phyloP scores from a whole-genome alignment of 2,113 vertebrate species.

The Rhinolophus sinicus region DNA sequence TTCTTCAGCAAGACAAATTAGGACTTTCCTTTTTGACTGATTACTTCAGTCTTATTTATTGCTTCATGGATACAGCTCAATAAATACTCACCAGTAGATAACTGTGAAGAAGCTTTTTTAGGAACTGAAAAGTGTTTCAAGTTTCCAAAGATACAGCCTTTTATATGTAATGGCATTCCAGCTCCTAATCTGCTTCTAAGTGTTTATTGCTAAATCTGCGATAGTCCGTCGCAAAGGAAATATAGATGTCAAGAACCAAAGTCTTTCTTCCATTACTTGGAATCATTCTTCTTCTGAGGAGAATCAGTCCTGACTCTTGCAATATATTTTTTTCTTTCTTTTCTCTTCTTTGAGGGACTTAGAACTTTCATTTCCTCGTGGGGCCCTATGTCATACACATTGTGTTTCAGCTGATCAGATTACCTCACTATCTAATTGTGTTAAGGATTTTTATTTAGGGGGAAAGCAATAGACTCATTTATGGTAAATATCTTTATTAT shows the following conservation, averaged over 20 bases:
- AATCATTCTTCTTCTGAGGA: slow-evolving; percentile 18
- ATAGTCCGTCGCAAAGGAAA: not conserved
- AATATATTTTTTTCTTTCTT: slow-evolving; percentile 10
- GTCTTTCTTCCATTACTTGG: not conserved
- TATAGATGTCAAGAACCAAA: not conserved
- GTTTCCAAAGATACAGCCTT: slow-evolving; percentile 29
- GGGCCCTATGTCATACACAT: not conserved
- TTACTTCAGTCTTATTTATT: slow-evolving; percentile 66
- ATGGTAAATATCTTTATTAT: not conserved
- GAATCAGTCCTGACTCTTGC: not conserved
- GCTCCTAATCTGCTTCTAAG: not conserved
- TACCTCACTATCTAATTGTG: not conserved
- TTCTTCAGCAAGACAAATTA: slow-evolving; percentile 64
- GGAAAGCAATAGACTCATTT: not conserved
- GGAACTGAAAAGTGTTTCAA: slow-evolving; percentile 18
- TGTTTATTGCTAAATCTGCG: slow-evolving; percentile 47
- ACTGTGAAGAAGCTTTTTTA: slow-evolving; percentile 51
- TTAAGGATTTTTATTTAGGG: slow-evolving; percentile 20
- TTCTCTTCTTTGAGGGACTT: not conserved
- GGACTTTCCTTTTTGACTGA: slow-evolving; percentile 61
- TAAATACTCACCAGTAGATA: slow-evolving; percentile 45
- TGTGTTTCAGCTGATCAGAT: not conserved
- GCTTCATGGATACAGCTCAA: slow-evolving; percentile 45
- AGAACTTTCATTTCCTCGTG: not conserved
- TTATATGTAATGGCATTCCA: not conserved